Percentiles rank a stretch among this genome's conserved stretches.
phyloP scores from a whole-genome alignment of 2,113 vertebrate genomes.

The Otolemur garnettii region DNA sequence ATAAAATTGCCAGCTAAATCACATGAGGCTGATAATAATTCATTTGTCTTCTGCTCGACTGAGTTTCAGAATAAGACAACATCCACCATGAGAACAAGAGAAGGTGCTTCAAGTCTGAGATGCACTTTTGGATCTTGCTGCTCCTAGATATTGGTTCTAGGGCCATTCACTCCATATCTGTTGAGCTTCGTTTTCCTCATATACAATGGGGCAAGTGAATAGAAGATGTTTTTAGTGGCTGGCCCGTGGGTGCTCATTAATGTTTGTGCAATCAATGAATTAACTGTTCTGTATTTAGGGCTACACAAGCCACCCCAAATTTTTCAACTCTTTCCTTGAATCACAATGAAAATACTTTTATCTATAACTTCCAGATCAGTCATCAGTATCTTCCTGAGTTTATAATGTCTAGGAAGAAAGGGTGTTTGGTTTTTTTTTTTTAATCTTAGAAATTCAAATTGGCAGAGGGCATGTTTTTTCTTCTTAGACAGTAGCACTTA shows the following conservation, averaged over 20 bases:
- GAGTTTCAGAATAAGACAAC: neutral
- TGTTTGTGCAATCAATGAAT: neutral
- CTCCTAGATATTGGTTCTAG: neutral
- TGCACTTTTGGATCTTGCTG: neutral
- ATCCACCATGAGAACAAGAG: neutral
- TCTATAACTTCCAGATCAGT: slow-evolving; percentile 67
- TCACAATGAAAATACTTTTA: slow-evolving; percentile 58
- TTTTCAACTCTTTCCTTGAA: slow-evolving; percentile 71
- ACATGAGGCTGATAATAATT: neutral
- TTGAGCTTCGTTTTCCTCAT: neutral
- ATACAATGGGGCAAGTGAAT: neutral
- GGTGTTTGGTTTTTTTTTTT: slow-evolving; percentile 55
- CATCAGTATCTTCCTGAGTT: slow-evolving; percentile 57
- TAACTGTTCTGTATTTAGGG: neutral
- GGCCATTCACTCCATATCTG: neutral
- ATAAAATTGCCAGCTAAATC: slow-evolving; percentile 19
- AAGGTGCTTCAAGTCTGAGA: neutral
- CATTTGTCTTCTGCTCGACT: neutral
- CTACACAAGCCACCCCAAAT: neutral
- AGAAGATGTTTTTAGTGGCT: neutral
- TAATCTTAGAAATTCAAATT: slow-evolving; percentile 55
- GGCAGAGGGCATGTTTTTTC: slow-evolving; percentile 29
- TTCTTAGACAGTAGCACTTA: slow-evolving; percentile 56
- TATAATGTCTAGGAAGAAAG: neutral
- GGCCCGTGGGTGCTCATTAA: neutral